Evolutionary conservation across 2,888 invertebrate genomes (phyloP), one percentile per base, ranked within the genome.

Genomic region (Onchidella celtica): DNA sequence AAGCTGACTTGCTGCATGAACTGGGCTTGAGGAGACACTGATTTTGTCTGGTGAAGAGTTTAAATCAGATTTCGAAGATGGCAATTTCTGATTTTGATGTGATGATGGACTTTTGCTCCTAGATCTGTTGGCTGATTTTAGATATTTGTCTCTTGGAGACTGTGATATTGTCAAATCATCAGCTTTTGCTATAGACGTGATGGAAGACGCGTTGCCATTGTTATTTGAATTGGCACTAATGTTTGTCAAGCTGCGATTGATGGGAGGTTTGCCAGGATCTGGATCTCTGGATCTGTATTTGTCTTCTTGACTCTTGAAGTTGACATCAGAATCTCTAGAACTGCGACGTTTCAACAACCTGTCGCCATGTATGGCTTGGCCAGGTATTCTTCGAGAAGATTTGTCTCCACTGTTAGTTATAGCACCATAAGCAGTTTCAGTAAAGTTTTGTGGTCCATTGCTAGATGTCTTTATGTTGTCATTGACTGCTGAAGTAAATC

Each of bases 261-360:
- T 17, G 3, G 57, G 68, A 17, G 61, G 40, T 6, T 70, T 61
- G 17, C 21, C 61, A 1, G 38, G 21, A 3, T 61, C 59, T 9
- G 24, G 14, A 3, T 24, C 2, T 24, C 59, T 29, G 4, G 9
- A 4, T 14, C 55, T 32, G 40, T 61, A 27, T n/a, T 17, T 24
- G 57, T 34, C 55, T 29, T 24, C 75, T 11, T 34, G 65, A 32
- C 27, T 36, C 34, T n/a, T 32, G 32, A 4, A 29, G n/a, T 32
- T 40, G 47, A 0, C 29, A 63, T 17, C 14, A 17, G 11, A 27
- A 27, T 59, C 40, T 55, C 66, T 82, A 34, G 68, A 74, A 21
- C 47, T 66, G 27, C 63, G 34, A 34, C 72, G 24, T 61, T 68
- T 66, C 59, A 40, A 72, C 2, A 68, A n/a, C 47, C 63, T 57